Evolutionary conservation across 2,113 vertebrate genomes (phyloP), one percentile per base, ranked within the genome.

Genomic region (Nestor notabilis): DNA sequence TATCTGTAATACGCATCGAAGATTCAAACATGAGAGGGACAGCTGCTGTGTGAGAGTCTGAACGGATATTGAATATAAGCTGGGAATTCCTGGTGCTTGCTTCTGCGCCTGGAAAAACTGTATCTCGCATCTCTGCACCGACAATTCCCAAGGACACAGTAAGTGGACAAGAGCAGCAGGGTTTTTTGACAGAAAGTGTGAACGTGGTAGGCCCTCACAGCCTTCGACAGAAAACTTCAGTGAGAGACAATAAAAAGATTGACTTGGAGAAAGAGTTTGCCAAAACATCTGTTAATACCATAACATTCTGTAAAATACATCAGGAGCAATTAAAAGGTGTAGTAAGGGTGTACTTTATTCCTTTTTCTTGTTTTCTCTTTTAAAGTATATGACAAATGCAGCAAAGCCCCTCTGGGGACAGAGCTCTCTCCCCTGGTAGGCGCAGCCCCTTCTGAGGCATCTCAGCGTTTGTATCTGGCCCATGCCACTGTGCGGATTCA

Each of bases 81-180:
- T 84, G 92, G 96, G 83, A 95, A 95, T 94, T 95, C 90, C 93
- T 90, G 39, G 23, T 82, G 61, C 70, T 89, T 77, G 64, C 70
- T 87, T 25, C 63, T 84, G 46, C 79, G 43, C 75, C 74, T 88
- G 80, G 76, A 55, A 90, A 95, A 95, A 24, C 31, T 5, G 0
- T 27, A 33, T 65, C 72, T 80, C 19, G 2, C 46, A 46, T 72
- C 44, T 79, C 29, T 70, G 41, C 49, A 39, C 21, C 74, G 84
- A 50, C 11, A 64, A 3, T 33, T 90, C 79, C 39, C 27, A 52
- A 77, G 56, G 71, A 88, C 6, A 5, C 29, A 39, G 35, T 86
- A 63, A 37, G 25, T 63, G 88, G 37, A 50, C 17, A 65, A 63
- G 41, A 79, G 35, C 43, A 83, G 31, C 6, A 9, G 4, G 2